Conservation (phyloP, 2,113 vertebrate genomes). For the Micromys minutus region DNA sequence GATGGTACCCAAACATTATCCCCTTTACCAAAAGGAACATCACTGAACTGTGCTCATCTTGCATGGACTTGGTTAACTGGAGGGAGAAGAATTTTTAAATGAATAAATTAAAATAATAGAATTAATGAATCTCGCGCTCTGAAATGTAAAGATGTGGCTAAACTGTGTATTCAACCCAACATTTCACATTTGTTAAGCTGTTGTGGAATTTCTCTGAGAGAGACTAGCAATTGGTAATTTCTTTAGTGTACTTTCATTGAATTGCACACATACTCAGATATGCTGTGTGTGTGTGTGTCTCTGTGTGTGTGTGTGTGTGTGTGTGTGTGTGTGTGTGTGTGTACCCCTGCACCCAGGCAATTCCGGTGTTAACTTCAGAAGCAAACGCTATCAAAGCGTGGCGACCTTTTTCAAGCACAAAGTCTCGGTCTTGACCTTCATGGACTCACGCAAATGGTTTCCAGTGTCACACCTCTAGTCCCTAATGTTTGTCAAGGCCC, state of each 20-base stretch:
- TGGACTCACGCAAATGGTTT: background rate
- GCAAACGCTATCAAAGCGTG: background rate
- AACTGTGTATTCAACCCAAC: background rate
- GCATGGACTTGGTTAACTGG: background rate
- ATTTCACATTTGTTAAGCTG: background rate
- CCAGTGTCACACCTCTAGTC: background rate
- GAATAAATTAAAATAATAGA: background rate
- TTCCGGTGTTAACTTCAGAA: background rate
- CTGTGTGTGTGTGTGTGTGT: background rate
- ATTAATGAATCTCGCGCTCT: background rate
- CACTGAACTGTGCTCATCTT: background rate
- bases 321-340: background rate
- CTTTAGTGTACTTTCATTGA: background rate
- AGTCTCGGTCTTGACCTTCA: background rate
- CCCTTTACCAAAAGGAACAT: background rate
- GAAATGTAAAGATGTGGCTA: background rate
- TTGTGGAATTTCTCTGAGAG: background rate
- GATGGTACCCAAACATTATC: background rate
- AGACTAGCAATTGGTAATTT: background rate
- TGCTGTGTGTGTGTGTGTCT: background rate
- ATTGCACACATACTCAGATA: background rate
- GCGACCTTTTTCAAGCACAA: background rate
- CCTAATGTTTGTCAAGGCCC: background rate
- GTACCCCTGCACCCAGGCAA: rapidly evolving
- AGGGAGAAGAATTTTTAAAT: background rate